Base-by-base conservation (phyloP, 1,140 invertebrate species). In the Himalopsyche phryganea region DNA sequence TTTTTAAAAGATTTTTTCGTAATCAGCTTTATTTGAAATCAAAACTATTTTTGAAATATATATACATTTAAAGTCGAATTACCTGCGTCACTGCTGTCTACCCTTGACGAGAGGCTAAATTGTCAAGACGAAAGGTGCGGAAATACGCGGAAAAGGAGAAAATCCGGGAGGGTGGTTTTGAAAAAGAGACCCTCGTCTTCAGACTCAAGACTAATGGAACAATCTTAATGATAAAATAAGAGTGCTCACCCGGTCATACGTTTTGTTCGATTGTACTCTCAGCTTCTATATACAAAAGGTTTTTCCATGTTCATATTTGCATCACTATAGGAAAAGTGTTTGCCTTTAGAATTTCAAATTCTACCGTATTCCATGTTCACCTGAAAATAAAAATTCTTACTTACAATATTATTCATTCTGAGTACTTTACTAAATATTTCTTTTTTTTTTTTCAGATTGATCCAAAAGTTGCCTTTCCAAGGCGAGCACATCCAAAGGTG, bases 391-490 rank as follows among this genome's bases (percentile, higher is more conserved):
- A n/a, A n/a, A n/a, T n/a, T n/a, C n/a, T 35, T 35, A 7, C n/a
- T 7, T 35, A n/a, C 33, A 35, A 6, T 9, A 5, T 33, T 3
- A 38, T 41, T n/a, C n/a, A n/a, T n/a, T n/a, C n/a, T n/a, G n/a
- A n/a, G n/a, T n/a, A n/a, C n/a, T n/a, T n/a, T n/a, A n/a, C n/a
- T n/a, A n/a, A n/a, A n/a, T n/a, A n/a, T n/a, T n/a, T n/a, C 20
- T 46, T 47, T 56, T 51, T 70, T 68, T 70, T 69, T 71, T 91
- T 91, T 66, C 89, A 97, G 95, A 98, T 99, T 83, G 96, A 99
- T 78, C 96, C 96, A 68, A 99, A 99, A 88, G 93, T 98, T 79
- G 96, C 96, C 76, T 98, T 98, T 84, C 96, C 96, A 66, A 90
- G 96, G 81, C 88, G 94, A 85, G 92, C 93, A 84, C 94, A 97